Evolutionary conservation across 2,888 invertebrate species (phyloP), one percentile per base, ranked within the genome.

Genomic region (Petrolisthes cinctipes): DNA sequence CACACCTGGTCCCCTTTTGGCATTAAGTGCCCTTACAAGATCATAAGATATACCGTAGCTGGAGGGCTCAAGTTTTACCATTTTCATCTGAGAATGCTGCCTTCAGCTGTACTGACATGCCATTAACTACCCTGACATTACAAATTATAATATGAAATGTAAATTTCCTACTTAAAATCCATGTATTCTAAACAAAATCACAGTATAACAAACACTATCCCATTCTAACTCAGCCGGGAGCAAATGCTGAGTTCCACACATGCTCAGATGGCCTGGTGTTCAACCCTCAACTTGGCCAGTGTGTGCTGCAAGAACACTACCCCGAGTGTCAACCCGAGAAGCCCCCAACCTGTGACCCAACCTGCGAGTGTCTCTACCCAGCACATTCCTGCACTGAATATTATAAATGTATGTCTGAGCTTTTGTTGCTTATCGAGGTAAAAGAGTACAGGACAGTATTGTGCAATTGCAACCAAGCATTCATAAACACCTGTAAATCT

Each of bases 371-470:
- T 54, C 83, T 86, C 57, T 86, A 89, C 51, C 86, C 91, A 14
- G 89, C 91, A 17, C 83, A 84, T 4, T 85, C 86, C 85, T 91
- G 91, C 76, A 66, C 88, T n/a, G 87, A 87, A 51, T 91, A 91
- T 85, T 91, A 90, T 82, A 86, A 91, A 71, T 91, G 91, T 88
- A 76, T 86, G 89, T 86, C 17, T 9, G 9, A 9, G 4, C 23
- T 4, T 54, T 61, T 54, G 9, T 75, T 75, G 9, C 75, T 17
- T 17, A 37, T 20, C 2, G n/a, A 61, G 61, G 9, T 61, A 37
- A 37, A 37, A 1, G 37, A 37, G 37, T 37, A 61, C 61, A 61
- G 61, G 61, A 61, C 61, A 61, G 61, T 17, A 9, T 11, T 2
- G 61, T 11, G 61, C 11, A 11, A 11, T 61, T 61, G 61, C 61